A percentile compares a stretch with the other conserved stretches of the same genome.
Conservation (phyloP, 2,113 vertebrate genomes). For the Eolophus roseicapilla region DNA sequence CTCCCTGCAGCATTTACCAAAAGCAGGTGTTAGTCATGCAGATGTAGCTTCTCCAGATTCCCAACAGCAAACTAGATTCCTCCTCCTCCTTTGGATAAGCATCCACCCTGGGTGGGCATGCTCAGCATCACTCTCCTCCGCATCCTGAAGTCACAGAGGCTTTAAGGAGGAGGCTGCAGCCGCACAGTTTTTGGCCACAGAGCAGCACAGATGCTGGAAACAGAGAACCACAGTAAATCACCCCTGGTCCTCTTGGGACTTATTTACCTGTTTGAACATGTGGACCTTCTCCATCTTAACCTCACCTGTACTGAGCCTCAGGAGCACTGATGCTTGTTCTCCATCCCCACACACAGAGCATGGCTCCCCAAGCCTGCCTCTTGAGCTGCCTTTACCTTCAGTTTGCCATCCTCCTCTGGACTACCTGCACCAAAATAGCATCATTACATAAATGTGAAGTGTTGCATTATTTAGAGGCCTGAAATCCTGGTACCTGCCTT, state of each 20-base stretch:
- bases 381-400: fast-evolving
- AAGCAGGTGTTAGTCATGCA: background rate
- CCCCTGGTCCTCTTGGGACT: background rate
- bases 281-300: background rate
- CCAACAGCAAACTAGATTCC: background rate
- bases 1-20: background rate
- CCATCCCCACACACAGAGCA: background rate
- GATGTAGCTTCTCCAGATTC: background rate
- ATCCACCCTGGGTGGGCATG: background rate
- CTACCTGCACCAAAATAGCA: background rate
- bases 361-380: background rate
- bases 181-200: background rate
- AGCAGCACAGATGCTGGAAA: background rate
- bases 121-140: background rate
- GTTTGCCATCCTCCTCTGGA: background rate
- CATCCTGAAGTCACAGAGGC: background rate
- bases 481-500: background rate
- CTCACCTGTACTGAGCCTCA: background rate
- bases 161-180: background rate
- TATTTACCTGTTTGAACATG: fast-evolving
- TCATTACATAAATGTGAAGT: background rate
- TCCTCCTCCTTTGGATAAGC: background rate
- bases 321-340: background rate
- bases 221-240: background rate
- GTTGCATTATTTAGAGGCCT: conserved; percentile 26